Evolutionary conservation across 1,140 invertebrate species (phyloP).

Genomic region (Charaxes varanes): DNA sequence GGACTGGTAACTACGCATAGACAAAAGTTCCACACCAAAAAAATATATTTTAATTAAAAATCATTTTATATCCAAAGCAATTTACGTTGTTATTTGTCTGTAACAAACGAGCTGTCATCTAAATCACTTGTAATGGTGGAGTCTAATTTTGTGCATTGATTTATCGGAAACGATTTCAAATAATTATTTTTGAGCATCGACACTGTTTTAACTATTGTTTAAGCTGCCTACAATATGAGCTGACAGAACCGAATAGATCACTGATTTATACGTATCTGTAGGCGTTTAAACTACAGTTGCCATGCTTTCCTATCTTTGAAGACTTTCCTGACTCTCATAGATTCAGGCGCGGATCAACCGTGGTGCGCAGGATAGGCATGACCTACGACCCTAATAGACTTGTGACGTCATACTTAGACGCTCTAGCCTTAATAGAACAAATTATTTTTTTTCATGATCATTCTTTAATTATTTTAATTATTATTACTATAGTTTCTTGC

Average conservation of each 20-base stretch:
- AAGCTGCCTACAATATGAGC: slow-evolving; percentile 53
- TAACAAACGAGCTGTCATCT: slow-evolving; percentile 58
- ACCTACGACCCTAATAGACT: too few relatives aligned
- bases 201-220: slow-evolving; percentile 64
- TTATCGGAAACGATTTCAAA: slow-evolving; percentile 63
- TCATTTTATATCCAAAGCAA: slow-evolving; percentile 29
- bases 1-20: too few relatives aligned
- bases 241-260: slow-evolving; percentile 25
- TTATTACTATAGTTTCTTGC: too few relatives aligned
- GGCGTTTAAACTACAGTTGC: slow-evolving; percentile 27
- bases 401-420: too few relatives aligned
- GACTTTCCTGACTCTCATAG: too few relatives aligned
- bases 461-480: too few relatives aligned
- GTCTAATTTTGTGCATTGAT: slow-evolving; percentile 64
- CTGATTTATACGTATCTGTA: slow-evolving; percentile 48
- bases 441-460: too few relatives aligned
- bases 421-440: too few relatives aligned
- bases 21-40: slow-evolving; percentile 9
- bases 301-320: background rate
- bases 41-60: slow-evolving; percentile 23
- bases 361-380: too few relatives aligned
- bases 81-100: slow-evolving; percentile 33
- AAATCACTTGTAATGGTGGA: slow-evolving; percentile 57
- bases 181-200: slow-evolving; percentile 63
- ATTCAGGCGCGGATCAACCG: too few relatives aligned